Evolutionary conservation across 2,113 vertebrate genomes (phyloP).

Genomic region (Elgaria multicarinata): DNA sequence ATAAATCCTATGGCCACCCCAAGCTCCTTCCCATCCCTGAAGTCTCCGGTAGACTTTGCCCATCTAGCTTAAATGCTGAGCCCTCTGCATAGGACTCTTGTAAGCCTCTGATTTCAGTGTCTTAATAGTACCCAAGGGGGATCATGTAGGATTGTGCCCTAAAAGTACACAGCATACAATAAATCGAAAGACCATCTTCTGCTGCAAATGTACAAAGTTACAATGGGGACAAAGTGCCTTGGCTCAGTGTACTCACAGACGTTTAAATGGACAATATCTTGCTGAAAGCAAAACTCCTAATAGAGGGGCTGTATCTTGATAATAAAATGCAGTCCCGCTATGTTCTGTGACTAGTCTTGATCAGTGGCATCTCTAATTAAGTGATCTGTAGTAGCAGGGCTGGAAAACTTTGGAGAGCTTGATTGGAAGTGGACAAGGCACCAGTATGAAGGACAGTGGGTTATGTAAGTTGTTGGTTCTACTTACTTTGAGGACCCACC

Average conservation of each 20-base stretch:
- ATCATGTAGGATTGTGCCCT: no score
- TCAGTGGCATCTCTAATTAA: not conserved
- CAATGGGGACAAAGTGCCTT: not conserved
- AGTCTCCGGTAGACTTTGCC: no score
- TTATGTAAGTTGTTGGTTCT: not conserved
- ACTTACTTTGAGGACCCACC: not conserved
- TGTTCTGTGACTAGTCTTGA: no score
- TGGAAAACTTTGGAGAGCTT: not conserved
- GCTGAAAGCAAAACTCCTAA: not conserved
- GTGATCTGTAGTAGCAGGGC: not conserved
- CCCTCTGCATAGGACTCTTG: no score
- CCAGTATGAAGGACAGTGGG: no score
- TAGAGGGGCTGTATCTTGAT: not conserved
- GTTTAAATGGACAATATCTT: not conserved
- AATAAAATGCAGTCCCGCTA: not conserved
- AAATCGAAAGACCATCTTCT: not conserved
- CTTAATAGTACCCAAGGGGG: no score
- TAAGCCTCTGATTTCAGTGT: no score
- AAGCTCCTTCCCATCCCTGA: no score
- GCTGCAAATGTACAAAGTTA: not conserved
- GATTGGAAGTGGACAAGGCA: not conserved
- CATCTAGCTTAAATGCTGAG: no score
- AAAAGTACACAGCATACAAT: not conserved
- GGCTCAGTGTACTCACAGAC: no score
- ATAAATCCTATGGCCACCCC: no score